Percentiles rank a stretch among this genome's conserved stretches.
These are phyloP conservation scores for Pelobates fuscus DNA, from an alignment of 2,113 vertebrate genomes.

Conservation along the genomic window DNA sequence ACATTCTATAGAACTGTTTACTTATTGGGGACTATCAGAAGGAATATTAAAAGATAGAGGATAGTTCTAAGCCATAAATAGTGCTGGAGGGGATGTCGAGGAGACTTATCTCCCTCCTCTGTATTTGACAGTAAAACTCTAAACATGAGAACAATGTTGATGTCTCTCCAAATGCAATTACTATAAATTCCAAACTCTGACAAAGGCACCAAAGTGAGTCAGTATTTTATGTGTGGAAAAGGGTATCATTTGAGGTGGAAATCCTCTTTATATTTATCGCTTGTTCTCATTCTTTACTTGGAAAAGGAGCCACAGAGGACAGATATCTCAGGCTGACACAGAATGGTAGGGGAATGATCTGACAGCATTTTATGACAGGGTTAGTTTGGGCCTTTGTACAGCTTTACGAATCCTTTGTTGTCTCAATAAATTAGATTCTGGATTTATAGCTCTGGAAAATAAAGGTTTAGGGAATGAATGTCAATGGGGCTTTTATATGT, in stretches of 20 bases:
- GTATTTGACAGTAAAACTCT: slow-evolving; percentile 20
- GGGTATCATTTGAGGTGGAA: slow-evolving; percentile 47
- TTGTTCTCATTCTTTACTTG: slow-evolving; percentile 41
- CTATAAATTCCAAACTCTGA: slow-evolving; percentile 37
- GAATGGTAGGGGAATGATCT: slow-evolving; percentile 19
- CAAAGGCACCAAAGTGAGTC: slow-evolving; percentile 17
- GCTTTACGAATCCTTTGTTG: slow-evolving; percentile 56
- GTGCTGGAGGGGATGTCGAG: slow-evolving; percentile 21
- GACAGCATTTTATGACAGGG: slow-evolving; percentile 42
- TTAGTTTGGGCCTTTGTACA: slow-evolving; percentile 46
- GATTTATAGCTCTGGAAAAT: slow-evolving; percentile 57
- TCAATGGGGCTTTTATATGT: slow-evolving; percentile 37
- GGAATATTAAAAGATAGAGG: slow-evolving; percentile 33
- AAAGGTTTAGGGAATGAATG: slow-evolving; percentile 49
- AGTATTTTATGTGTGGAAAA: slow-evolving; percentile 50
- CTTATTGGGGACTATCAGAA: slow-evolving; percentile 41
- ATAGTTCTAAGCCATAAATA: slow-evolving; percentile 23
- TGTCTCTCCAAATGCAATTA: slow-evolving; percentile 45
- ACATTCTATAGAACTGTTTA: slow-evolving; percentile 2
- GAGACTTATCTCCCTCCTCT: slow-evolving; percentile 22
- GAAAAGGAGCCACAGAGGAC: slow-evolving; percentile 53
- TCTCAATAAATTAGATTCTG: slow-evolving; percentile 55
- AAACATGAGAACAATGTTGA: slow-evolving; percentile 36
- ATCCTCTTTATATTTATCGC: slow-evolving; percentile 55
- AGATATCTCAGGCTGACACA: slow-evolving; percentile 50